Base-by-base conservation (phyloP, 2,888 invertebrate genomes). In the Nomada lathburiana region DNA sequence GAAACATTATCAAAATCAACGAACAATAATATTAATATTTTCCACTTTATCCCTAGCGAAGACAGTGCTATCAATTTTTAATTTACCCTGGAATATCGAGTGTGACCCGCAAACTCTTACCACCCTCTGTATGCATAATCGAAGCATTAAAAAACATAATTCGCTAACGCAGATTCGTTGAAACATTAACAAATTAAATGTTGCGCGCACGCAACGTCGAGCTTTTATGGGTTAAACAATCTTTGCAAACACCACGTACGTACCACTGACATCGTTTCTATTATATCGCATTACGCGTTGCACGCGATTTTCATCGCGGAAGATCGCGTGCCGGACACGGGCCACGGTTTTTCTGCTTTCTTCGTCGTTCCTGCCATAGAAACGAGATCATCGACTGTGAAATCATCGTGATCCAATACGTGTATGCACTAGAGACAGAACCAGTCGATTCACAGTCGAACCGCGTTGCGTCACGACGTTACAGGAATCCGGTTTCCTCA, bases 251-350 rank as follows among this genome's bases (percentile, higher is more conserved):
- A 71, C 63, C 80, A 2, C 47, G 60, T 60, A 50, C 50, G 89
- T 90, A 88, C 90, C 79, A 89, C 89, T 89, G 85, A 89, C 90
- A 90, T 86, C 80, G 82, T 90, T 89, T 69, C 59, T 78, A 87
- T 88, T 88, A 82, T 75, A 86, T 88, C 87, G 80, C 70, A 16
- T 47, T 47, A 85, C 62, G 63, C 57, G 69, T 79, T 52, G 60
- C 73, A 75, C 67, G 60, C 57, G 77, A 88, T 89, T 88, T 85
- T 81, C 85, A 86, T 89, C 73, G 82, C 85, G 90, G 84, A 88
- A 89, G 80, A 87, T 88, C 84, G 85, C 89, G 85, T 89, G 89
- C 72, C 76, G 72, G 86, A 81, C 76, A 86, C 84, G 82, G 76
- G 62, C 36, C 53, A 44, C 79, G 77, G 76, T 83, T 85, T 87